Conservation (phyloP, 2,888 invertebrate genomes). For the Vesta saturnalis region DNA sequence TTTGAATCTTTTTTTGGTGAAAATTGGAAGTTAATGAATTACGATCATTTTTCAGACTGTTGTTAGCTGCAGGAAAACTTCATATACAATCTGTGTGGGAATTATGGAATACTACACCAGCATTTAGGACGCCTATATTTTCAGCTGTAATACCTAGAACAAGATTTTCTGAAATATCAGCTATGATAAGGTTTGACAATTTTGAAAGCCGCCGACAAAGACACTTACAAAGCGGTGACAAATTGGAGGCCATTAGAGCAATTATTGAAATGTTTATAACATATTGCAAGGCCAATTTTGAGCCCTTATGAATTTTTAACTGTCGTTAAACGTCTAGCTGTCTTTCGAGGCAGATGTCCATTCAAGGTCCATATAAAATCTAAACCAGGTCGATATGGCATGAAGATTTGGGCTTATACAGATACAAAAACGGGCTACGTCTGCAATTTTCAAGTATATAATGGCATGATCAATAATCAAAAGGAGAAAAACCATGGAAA, state of each 20-base stretch:
- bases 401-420: not conserved
- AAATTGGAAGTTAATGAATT: not conserved
- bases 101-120: slow-evolving; percentile 5
- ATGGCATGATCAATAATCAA: not conserved
- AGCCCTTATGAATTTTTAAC: not conserved
- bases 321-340: not conserved
- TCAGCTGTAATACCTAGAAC: not conserved
- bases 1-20: too few species aligned
- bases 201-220: not conserved
- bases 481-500: not conserved
- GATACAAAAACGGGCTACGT: too few species aligned
- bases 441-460: not conserved
- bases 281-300: not conserved
- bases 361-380: not conserved
- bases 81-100: not conserved
- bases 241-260: not conserved
- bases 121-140: not conserved
- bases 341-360: not conserved
- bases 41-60: not conserved
- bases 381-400: not conserved
- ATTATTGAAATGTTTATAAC: not conserved
- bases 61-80: too few species aligned
- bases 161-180: too few species aligned
- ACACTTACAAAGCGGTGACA: not conserved
- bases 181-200: too few species aligned